A percentile compares a stretch with the other conserved stretches of the same genome.
phyloP scores from a whole-genome alignment of 1,140 invertebrate species.

The Pseudomyrmex sp. region DNA sequence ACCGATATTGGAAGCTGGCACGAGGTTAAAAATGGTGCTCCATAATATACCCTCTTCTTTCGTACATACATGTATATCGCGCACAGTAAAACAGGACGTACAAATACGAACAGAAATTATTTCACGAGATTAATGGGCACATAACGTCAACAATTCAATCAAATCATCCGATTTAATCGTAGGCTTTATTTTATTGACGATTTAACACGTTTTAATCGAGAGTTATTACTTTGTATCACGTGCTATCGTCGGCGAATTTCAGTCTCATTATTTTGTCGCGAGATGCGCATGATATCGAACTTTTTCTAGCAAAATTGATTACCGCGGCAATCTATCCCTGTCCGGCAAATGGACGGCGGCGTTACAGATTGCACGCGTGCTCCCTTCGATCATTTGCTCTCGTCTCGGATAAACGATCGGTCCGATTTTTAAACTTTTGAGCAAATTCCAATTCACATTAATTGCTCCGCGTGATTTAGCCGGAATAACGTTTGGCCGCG shows the following conservation, averaged over 20 bases:
- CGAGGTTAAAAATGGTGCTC: not conserved
- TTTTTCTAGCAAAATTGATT: constrained; percentile 68
- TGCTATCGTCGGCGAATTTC: constrained; percentile 22
- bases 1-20: constrained; percentile 4
- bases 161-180: constrained; percentile 19
- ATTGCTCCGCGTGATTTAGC: constrained; percentile 44
- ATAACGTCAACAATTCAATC: constrained; percentile 24
- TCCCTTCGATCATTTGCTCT: constrained; percentile 53
- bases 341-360: constrained; percentile 27
- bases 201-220: constrained; percentile 49
- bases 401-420: constrained; percentile 49
- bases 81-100: constrained; percentile 9
- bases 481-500: not conserved
- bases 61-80: not conserved
- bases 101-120: constrained; percentile 30
- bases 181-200: constrained; percentile 30
- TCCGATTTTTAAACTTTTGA: constrained; percentile 46
- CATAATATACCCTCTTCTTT: not conserved
- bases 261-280: constrained; percentile 53
- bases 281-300: constrained; percentile 50
- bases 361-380: constrained; percentile 47
- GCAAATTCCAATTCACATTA: constrained; percentile 48
- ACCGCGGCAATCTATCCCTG: constrained; percentile 57
- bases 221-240: constrained; percentile 37
- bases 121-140: constrained; percentile 8